phyloP scores from a whole-genome alignment of 2,888 invertebrate genomes.

The Rotaria socialis region DNA sequence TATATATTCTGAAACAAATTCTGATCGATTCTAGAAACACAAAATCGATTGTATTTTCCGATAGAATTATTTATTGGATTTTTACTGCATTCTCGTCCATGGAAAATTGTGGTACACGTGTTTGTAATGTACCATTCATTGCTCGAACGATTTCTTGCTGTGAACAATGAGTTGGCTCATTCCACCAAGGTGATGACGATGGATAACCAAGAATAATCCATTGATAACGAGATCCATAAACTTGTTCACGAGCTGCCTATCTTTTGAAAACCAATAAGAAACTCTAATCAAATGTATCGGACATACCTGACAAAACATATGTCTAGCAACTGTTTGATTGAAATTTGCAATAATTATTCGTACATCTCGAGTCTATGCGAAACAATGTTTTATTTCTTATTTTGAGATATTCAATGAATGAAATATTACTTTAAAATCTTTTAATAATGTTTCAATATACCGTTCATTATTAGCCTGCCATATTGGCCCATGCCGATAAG shows the following conservation, averaged over 20 bases:
- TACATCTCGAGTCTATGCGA: neutral
- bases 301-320: neutral
- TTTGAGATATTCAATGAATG: no score
- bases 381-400: neutral
- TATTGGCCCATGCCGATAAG: neutral
- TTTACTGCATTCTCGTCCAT: neutral
- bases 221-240: constrained; percentile 45
- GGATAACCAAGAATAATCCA: constrained; percentile 43
- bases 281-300: neutral
- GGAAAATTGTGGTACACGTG: constrained; percentile 25
- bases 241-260: constrained; percentile 10
- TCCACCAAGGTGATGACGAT: neutral
- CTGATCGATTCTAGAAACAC: neutral
- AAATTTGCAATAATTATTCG: constrained; percentile 3
- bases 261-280: neutral
- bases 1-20: neutral
- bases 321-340: neutral
- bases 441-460: neutral
- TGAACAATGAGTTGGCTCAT: constrained; percentile 34
- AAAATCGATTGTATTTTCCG: neutral
- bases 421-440: neutral
- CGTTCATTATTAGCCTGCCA: neutral
- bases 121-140: constrained; percentile 43
- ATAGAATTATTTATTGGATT: neutral
- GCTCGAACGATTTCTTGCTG: constrained; percentile 35